Evolutionary conservation across 1,140 invertebrate species (phyloP).

Genomic region (Zaprionus gabonicus): DNA sequence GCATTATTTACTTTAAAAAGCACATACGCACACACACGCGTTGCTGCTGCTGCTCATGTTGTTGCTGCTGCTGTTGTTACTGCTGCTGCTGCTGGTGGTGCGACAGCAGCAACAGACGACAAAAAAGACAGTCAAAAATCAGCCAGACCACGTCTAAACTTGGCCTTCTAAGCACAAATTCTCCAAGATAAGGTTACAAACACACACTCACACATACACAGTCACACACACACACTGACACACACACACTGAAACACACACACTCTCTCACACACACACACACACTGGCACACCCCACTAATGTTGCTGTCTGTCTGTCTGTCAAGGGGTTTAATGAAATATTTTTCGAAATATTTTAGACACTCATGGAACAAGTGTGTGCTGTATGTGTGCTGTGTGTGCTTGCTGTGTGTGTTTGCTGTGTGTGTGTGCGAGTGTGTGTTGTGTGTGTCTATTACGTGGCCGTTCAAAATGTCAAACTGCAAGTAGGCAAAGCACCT

Average conservation of each 20-base stretch:
- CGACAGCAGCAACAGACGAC: conserved; percentile 15
- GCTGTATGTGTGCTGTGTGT: too few relatives aligned
- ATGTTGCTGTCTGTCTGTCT: conserved; percentile 20
- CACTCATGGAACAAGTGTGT: neutral
- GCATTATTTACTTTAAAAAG: conserved; percentile 84
- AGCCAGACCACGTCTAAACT: conserved; percentile 66
- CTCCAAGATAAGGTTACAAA: conserved; percentile 56
- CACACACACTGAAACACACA: conserved; percentile 6
- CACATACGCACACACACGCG: conserved; percentile 47
- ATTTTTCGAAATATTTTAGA: conserved; percentile 76
- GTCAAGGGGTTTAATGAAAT: conserved; percentile 71
- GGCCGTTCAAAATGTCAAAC: conserved; percentile 77
- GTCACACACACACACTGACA: neutral
- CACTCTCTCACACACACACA: neutral
- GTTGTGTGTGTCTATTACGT: conserved; percentile 72
- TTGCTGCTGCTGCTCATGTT: conserved; percentile 31
- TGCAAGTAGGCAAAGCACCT: conserved; percentile 54
- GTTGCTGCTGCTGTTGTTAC: too few relatives aligned
- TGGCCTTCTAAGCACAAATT: conserved; percentile 66
- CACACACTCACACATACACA: conserved; percentile 20
- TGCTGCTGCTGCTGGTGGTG: conserved; percentile 31
- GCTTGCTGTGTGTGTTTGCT: conserved; percentile 3
- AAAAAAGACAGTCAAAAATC: conserved; percentile 64
- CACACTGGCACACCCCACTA: neutral
- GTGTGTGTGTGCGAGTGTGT: conserved; percentile 34